Evolutionary conservation across 37 sponge, comb jelly and placozoan species (phyloP), one percentile per base, ranked within the genome.

Genomic region (Trichoplax adhaerens): DNA sequence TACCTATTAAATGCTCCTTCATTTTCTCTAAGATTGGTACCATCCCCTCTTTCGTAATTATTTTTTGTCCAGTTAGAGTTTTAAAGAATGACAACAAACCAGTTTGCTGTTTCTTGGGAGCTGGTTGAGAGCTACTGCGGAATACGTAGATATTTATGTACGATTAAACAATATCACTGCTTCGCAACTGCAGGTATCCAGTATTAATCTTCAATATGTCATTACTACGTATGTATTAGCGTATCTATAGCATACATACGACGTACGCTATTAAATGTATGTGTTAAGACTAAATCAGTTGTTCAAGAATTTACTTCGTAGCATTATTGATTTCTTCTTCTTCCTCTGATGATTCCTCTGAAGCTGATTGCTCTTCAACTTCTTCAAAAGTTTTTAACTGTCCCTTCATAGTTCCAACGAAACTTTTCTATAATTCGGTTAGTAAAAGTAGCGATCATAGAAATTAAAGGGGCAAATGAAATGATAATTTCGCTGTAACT

Each of bases 1-100:
- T 50, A 79, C 83, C 72, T 54, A 87, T 86, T 54, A 94, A 80
- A 74, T 94, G 94, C 63, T 94, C 94, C 78, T 83, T 86, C 82
- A 94, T 83, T 72, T 83, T 86, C 56, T 94, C 94, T 62, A 94
- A 81, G 3, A 81, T 81, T 6, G 94, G 85, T 50, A 12, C 58
- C 69, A 94, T 73, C 3, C 73, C 56, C 62, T 94, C 89, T 50
- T 53, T 65, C 53, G 84, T 83, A 55, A 94, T 66, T 8, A 81
- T 76, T 77, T 85, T 82, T 0, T 85, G 83, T 1, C 80, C 79
- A 0, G 87, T 79, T 55, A 94, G 79, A n/a, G 72, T 76, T 71
- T 83, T 85, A 70, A 94, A 81, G 77, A 94, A 72, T 58, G 87
- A 83, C 59, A 94, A 76, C 65, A 94, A 54, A 1, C 94, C 87